phyloP scores from a whole-genome alignment of 2,113 vertebrate species.

The Mohoua ochrocephala region DNA sequence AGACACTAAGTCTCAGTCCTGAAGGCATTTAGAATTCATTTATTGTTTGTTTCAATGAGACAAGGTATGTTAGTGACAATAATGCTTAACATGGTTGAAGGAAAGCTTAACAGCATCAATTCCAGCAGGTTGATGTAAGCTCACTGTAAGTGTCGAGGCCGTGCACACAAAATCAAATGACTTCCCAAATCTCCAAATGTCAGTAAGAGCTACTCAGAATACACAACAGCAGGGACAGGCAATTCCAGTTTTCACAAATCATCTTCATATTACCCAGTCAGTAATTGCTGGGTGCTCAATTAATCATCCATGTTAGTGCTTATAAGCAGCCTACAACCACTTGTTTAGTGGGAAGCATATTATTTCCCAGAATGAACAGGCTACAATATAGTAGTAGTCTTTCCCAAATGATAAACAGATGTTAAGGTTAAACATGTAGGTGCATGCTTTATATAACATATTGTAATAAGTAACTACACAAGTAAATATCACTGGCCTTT shows the following conservation, averaged over 20 bases:
- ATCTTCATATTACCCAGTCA: background rate
- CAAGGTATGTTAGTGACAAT: background rate
- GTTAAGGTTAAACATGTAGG: background rate
- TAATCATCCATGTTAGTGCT: background rate
- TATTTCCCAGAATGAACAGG: background rate
- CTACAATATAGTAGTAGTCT: background rate
- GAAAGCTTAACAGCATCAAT: slow-evolving; percentile 4
- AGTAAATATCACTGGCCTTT: background rate
- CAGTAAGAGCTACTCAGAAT: background rate
- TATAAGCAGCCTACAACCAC: background rate
- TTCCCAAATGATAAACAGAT: background rate
- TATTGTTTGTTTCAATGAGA: slow-evolving; percentile 7
- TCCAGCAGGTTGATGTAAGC: background rate
- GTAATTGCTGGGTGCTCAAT: background rate
- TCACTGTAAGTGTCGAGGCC: background rate
- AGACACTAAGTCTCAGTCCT: background rate
- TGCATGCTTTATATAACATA: background rate
- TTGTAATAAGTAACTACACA: background rate
- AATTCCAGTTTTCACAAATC: background rate
- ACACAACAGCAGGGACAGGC: background rate
- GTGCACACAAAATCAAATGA: background rate
- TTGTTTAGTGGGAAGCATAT: background rate
- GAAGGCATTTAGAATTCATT: slow-evolving; percentile 13
- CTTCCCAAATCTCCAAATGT: background rate
- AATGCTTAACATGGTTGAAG: background rate